phyloP scores from a whole-genome alignment of 2,888 invertebrate genomes.

The Bursaphelenchus okinawaensis region DNA sequence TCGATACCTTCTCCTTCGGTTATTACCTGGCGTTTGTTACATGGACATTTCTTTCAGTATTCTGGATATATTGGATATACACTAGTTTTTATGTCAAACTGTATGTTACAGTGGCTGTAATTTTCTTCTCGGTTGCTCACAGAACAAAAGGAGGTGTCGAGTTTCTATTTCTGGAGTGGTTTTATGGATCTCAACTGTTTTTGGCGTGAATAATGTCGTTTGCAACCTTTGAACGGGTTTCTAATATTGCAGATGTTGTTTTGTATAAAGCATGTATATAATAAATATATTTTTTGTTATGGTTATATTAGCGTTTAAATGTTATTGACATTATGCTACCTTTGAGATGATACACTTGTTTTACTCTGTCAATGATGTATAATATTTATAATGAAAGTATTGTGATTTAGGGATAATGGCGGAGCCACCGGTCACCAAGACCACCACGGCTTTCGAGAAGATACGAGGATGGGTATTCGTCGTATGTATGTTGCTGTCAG shows the following conservation, averaged over 20 bases:
- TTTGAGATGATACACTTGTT: no score
- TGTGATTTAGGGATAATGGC: conserved; percentile 18
- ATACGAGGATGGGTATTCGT: conserved; percentile 38
- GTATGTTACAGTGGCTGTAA: conserved; percentile 32
- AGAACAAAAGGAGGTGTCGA: conserved; percentile 40
- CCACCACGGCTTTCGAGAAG: conserved; percentile 37
- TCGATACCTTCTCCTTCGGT: conserved; percentile 18
- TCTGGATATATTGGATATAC: conserved; percentile 25
- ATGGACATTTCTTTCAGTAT: conserved; percentile 23
- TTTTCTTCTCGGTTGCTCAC: conserved; percentile 36
- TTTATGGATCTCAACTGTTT: conserved; percentile 31
- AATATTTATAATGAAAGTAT: neutral
- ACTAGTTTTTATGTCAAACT: conserved; percentile 17
- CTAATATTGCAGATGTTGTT: neutral
- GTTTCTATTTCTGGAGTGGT: conserved; percentile 44
- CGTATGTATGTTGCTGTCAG: conserved; percentile 39
- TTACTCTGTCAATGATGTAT: no score
- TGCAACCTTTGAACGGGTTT: neutral
- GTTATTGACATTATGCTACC: neutral
- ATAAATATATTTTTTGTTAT: conserved; percentile 5
- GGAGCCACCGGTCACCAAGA: conserved; percentile 40
- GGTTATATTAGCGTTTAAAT: conserved; percentile 3
- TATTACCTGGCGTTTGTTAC: conserved; percentile 30
- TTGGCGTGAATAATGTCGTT: conserved; percentile 4
- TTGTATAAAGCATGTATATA: neutral